These are phyloP conservation scores for Aramus guarauna DNA, from an alignment of 2,113 vertebrate genomes.

Conservation along the genomic window DNA sequence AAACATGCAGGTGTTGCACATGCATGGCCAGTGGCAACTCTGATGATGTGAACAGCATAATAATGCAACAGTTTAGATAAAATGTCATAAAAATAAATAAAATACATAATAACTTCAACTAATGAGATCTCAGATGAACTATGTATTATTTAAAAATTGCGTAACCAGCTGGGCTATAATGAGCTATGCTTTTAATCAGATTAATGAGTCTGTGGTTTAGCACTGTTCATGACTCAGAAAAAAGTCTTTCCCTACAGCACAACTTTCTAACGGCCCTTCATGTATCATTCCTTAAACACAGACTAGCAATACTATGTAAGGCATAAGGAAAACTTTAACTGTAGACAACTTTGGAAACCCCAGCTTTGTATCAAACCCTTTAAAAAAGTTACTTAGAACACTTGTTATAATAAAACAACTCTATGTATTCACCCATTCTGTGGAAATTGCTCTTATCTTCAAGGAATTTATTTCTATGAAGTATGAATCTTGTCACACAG, in stretches of 20 bases:
- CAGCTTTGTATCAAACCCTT: not conserved
- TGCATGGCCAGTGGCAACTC: not conserved
- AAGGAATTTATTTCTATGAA: not conserved
- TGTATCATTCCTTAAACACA: not conserved
- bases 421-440: not conserved
- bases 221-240: constrained; percentile 14
- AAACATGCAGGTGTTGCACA: not conserved
- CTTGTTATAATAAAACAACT: not conserved
- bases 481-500: not conserved
- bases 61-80: not conserved
- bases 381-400: not conserved
- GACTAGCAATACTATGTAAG: not conserved
- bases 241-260: not conserved
- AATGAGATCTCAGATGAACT: not conserved
- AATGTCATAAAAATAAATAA: not conserved
- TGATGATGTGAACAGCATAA: not conserved
- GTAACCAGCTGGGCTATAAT: not conserved
- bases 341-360: not conserved
- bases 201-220: constrained; percentile 18
- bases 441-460: not conserved
- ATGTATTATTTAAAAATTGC: not conserved
- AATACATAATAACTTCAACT: not conserved
- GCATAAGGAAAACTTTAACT: not conserved
- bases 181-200: constrained; percentile 12
- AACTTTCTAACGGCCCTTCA: not conserved